Conservation (phyloP, 2,113 vertebrate species). For the Anthoscopus minutus region DNA sequence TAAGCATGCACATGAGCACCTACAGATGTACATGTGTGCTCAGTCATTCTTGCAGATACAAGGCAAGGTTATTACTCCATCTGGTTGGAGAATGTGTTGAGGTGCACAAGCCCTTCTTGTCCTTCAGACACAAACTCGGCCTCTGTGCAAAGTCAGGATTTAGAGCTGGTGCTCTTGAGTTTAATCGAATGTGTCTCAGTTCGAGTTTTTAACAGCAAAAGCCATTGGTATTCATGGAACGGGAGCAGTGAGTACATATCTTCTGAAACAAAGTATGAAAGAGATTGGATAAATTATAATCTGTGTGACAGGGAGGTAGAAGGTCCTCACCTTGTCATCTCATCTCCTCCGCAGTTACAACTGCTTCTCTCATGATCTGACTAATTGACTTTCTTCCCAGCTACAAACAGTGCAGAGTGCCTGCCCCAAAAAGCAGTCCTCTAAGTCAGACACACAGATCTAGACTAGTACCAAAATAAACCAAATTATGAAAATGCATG, state of each 20-base stretch:
- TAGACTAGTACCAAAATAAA: not conserved
- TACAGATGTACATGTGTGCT: rapidly evolving
- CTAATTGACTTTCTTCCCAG: not conserved
- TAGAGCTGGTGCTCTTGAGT: not conserved
- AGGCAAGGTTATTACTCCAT: not conserved
- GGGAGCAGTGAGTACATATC: rapidly evolving
- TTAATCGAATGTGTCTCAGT: not conserved
- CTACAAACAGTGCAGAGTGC: not conserved
- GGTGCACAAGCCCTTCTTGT: not conserved
- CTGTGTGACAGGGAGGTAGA: not conserved
- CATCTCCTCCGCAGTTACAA: not conserved
- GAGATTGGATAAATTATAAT: not conserved
- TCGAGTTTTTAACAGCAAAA: not conserved
- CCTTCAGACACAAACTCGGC: not conserved
- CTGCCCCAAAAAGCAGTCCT: not conserved
- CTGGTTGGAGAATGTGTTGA: not conserved
- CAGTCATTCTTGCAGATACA: not conserved
- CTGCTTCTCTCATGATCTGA: not conserved
- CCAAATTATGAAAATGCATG: not conserved
- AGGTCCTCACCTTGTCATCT: not conserved
- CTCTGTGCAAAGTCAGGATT: not conserved
- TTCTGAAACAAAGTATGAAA: not conserved
- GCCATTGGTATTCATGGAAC: not conserved
- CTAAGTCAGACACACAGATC: not conserved
- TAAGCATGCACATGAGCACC: rapidly evolving